Evolutionary conservation across 37 sponge, comb jelly and placozoan genomes (phyloP), one percentile per base, ranked within the genome.

Genomic region (Lycopodina hypogea): DNA sequence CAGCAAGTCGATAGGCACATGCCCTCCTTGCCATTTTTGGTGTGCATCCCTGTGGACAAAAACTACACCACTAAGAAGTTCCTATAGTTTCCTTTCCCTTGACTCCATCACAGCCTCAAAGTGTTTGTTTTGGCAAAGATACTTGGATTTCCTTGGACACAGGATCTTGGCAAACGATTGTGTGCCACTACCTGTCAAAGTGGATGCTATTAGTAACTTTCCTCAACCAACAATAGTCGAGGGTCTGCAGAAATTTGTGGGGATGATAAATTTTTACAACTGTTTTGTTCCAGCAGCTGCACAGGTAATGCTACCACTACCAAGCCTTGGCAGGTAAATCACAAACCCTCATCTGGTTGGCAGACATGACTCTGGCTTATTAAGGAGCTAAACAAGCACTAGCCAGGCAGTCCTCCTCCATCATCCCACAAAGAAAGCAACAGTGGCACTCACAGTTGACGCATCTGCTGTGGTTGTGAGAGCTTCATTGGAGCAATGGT

Each of bases 101-200:
- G n/a, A n/a, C n/a, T n/a, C n/a, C n/a, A n/a, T n/a, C n/a, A n/a
- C n/a, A n/a, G n/a, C n/a, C n/a, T n/a, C 48, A 9, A 45, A 45
- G 48, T 45, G 48, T 45, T 9, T 12, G 39, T 74, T 83, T 39
- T 69, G 76, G n/a, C 58, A 9, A 2, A 28, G 23, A n/a, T 2
- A 35, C 38, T 34, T 83, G 26, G 84, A 83, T 56, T 83, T 83
- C 48, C 61, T 83, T 9, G 84, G 77, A 29, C 83, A 82, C 68
- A 74, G 57, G 19, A 74, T 82, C 66, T 64, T 75, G 7, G 3
- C 1, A 28, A 23, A 76, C 30, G 77, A 69, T 26, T 68, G 68
- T 17, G 48, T 45, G 9, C 48, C 48, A 4, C 48, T 80, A 56
- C 71, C 81, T 22, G 71, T 26, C 36, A 80, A 70, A 50, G 59